Percentiles rank a stretch among this genome's conserved stretches.
phyloP scores from a whole-genome alignment of 2,888 invertebrate genomes.

The Leptinotarsa haldemani region DNA sequence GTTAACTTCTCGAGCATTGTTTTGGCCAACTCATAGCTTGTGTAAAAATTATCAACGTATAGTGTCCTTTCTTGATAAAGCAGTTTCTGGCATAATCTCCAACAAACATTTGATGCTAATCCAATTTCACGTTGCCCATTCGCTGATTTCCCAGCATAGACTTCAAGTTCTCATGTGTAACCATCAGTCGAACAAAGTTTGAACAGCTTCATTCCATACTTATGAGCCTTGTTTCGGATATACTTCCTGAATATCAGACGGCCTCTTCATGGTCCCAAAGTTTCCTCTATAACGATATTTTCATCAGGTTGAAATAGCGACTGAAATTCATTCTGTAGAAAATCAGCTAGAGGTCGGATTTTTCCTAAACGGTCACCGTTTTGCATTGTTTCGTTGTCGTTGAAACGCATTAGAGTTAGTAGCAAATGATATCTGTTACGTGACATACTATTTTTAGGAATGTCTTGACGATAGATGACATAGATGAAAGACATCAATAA shows the following conservation, averaged over 20 bases:
- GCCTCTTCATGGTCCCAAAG: too few species aligned
- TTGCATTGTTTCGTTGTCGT: conserved; percentile 9
- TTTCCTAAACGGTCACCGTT: conserved; percentile 22
- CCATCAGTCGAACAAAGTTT: too few species aligned
- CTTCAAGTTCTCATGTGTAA: too few species aligned
- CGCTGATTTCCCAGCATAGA: too few species aligned
- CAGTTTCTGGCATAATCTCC: background rate
- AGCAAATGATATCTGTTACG: conserved; percentile 5
- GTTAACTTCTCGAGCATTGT: conserved; percentile 52
- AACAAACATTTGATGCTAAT: conserved; percentile 27
- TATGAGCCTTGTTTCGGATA: too few species aligned
- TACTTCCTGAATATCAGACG: too few species aligned
- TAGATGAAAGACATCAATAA: too few species aligned
- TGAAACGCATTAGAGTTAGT: conserved; percentile 21
- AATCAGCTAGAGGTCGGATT: too few species aligned
- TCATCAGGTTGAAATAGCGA: too few species aligned
- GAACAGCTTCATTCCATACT: too few species aligned
- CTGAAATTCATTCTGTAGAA: too few species aligned
- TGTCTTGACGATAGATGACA: background rate
- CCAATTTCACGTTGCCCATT: conserved; percentile 25
- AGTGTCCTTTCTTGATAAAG: background rate
- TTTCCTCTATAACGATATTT: too few species aligned
- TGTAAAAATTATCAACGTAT: conserved; percentile 43
- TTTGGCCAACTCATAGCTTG: conserved; percentile 44
- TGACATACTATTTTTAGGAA: conserved; percentile 4